Evolutionary conservation across 23 tunicate species (phyloP).

Genomic region (Phallusia fumigata): DNA sequence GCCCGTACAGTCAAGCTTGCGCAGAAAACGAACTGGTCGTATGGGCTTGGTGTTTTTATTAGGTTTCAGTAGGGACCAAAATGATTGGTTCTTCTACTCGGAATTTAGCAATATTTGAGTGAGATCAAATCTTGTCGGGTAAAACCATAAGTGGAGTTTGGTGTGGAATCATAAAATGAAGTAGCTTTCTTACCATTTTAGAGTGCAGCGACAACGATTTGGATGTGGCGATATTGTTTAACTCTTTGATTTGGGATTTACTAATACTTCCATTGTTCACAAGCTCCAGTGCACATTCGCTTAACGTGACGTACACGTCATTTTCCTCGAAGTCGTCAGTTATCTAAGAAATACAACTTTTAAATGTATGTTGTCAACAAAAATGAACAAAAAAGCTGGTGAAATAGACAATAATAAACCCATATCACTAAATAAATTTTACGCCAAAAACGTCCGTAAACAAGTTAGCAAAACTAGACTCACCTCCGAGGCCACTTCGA

Average conservation of each 20-base stretch:
- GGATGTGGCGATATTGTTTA: neutral
- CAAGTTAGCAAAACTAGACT: neutral
- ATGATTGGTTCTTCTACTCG: too few relatives aligned
- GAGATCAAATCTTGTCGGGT: too few relatives aligned
- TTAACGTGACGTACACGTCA: neutral
- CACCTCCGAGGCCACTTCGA: neutral
- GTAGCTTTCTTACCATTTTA: neutral
- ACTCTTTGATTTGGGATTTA: neutral
- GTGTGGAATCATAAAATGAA: neutral
- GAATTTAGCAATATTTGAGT: too few relatives aligned
- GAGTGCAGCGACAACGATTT: neutral
- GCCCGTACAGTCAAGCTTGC: too few relatives aligned
- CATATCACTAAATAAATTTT: too few relatives aligned
- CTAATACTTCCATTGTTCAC: neutral
- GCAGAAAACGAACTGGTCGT: too few relatives aligned
- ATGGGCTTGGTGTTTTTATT: too few relatives aligned
- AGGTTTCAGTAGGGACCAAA: too few relatives aligned
- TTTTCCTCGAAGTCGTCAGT: conserved; percentile 3
- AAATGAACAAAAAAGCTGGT: too few relatives aligned
- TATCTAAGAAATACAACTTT: neutral
- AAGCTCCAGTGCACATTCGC: neutral
- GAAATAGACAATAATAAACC: too few relatives aligned
- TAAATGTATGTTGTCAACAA: neutral
- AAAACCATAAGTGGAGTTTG: too few relatives aligned
- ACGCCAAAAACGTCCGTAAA: too few relatives aligned